These are phyloP conservation scores for Chlorops oryzae DNA, from an alignment of 1,140 invertebrate genomes.

Conservation along the genomic window DNA sequence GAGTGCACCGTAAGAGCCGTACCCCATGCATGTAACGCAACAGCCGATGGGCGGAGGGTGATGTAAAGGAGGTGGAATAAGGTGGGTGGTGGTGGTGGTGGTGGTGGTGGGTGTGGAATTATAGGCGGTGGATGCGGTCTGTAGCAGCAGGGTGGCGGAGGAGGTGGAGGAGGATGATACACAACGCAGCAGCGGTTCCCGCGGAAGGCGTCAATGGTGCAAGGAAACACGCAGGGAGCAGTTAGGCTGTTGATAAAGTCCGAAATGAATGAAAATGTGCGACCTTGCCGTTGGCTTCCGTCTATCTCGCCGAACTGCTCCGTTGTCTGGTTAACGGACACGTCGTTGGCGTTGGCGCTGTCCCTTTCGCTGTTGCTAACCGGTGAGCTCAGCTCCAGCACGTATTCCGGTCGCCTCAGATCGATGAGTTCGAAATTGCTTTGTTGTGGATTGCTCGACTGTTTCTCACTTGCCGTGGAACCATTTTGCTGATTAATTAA, in stretches of 20 bases:
- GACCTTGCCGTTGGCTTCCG: slow-evolving; percentile 26
- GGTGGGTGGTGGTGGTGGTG: slow-evolving; percentile 14
- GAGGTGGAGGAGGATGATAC: slow-evolving; percentile 12
- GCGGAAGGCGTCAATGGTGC: slow-evolving; percentile 34
- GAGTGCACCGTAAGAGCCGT: slow-evolving; percentile 38
- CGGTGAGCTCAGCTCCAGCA: no score
- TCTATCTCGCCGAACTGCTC: slow-evolving; percentile 30
- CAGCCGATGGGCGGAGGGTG: slow-evolving; percentile 35
- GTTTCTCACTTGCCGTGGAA: no score
- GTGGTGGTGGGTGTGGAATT: slow-evolving; percentile 8
- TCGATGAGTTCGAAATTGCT: no score
- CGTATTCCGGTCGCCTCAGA: no score
- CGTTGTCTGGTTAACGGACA: slow-evolving; percentile 22
- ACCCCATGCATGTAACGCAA: slow-evolving; percentile 34
- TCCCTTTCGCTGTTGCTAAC: slow-evolving; percentile 9
- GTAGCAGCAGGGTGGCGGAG: slow-evolving; percentile 7
- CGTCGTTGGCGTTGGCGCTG: slow-evolving; percentile 5
- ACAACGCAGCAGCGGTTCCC: slow-evolving; percentile 35
- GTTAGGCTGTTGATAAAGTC: slow-evolving; percentile 27
- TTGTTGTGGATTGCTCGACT: no score
- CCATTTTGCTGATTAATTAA: no score
- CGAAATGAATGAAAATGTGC: slow-evolving; percentile 30
- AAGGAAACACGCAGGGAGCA: slow-evolving; percentile 28
- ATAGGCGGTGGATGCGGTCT: background rate
- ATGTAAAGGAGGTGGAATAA: slow-evolving; percentile 3